Evolutionary conservation across 2,113 vertebrate genomes (phyloP).

Genomic region (Grallaria varia): DNA sequence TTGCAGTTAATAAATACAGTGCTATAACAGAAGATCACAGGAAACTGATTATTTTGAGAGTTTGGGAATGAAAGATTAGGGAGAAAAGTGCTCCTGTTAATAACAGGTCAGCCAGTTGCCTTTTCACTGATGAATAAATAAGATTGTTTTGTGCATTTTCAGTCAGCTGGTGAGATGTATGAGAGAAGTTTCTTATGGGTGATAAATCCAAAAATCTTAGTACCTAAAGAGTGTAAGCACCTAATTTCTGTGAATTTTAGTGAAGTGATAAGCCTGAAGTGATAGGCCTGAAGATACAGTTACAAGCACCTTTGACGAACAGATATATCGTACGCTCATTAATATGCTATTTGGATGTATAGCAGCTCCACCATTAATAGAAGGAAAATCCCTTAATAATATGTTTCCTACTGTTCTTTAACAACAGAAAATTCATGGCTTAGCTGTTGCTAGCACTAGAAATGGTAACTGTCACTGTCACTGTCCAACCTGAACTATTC

Average conservation of each 20-base stretch:
- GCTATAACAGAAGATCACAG: background rate
- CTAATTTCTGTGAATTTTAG: background rate
- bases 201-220: background rate
- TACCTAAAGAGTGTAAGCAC: background rate
- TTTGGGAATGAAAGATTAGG: background rate
- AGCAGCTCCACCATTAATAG: background rate
- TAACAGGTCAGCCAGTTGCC: background rate
- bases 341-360: background rate
- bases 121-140: background rate
- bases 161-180: background rate
- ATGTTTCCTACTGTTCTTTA: background rate
- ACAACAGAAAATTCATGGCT: background rate
- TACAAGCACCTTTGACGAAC: background rate
- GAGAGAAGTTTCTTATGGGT: fast-evolving
- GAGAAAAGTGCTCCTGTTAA: background rate
- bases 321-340: background rate
- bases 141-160: background rate
- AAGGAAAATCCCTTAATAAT: background rate
- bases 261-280: background rate
- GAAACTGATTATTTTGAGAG: background rate
- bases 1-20: background rate
- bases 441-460: background rate
- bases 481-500: background rate
- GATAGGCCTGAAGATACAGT: background rate
- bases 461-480: background rate